These are phyloP conservation scores for Bellardia bayeri DNA, from an alignment of 2,888 invertebrate genomes.

Conservation along the genomic window DNA sequence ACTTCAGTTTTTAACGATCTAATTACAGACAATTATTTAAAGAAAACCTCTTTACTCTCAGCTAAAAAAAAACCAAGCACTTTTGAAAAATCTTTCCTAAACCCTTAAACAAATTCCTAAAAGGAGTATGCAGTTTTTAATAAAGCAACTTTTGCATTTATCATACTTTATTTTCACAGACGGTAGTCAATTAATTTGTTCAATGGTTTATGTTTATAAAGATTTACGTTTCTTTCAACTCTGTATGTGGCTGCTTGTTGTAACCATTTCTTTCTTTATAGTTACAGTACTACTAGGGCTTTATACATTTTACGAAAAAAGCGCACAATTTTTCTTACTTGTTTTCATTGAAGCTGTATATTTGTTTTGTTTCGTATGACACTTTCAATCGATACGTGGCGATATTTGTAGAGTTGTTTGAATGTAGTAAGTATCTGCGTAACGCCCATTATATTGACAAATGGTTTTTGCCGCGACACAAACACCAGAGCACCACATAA, in stretches of 20 bases:
- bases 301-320: slow-evolving; percentile 7
- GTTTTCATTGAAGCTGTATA: slow-evolving; percentile 16
- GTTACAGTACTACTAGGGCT: neutral
- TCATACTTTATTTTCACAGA: slow-evolving; percentile 33
- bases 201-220: slow-evolving; percentile 52
- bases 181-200: slow-evolving; percentile 56
- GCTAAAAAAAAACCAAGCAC: no score
- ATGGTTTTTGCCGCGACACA: slow-evolving; percentile 74
- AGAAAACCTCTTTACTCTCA: no score
- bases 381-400: slow-evolving; percentile 37
- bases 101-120: neutral
- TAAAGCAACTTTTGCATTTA: slow-evolving; percentile 21
- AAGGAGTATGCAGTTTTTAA: neutral
- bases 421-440: slow-evolving; percentile 60
- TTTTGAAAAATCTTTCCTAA: neutral
- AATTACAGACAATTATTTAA: no score
- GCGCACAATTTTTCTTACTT: neutral
- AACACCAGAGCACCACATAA: slow-evolving; percentile 72
- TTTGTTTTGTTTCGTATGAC: slow-evolving; percentile 24
- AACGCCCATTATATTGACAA: slow-evolving; percentile 76
- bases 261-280: slow-evolving; percentile 36
- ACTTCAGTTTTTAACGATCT: no score
- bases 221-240: slow-evolving; percentile 47
- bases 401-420: slow-evolving; percentile 16
- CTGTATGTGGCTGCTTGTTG: neutral